These are phyloP conservation scores for Poecilia gillii DNA, from an alignment of 2,797 vertebrate species.

Conservation along the genomic window DNA sequence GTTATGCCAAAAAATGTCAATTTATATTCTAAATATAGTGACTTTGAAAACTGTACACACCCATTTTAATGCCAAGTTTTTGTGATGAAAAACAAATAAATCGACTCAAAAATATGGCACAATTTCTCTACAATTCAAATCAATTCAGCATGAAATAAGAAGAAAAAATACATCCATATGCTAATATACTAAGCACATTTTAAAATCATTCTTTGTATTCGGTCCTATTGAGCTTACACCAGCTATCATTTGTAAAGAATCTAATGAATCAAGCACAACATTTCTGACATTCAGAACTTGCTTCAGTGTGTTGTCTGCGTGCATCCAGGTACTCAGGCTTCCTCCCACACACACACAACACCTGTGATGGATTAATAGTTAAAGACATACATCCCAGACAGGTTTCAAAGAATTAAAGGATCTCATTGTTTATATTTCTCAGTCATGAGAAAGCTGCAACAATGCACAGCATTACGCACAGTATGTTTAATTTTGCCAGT, in stretches of 20 bases:
- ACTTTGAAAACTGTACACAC: not conserved
- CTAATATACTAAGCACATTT: not conserved
- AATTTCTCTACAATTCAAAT: not conserved
- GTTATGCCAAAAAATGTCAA: not conserved
- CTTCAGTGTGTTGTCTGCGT: not conserved
- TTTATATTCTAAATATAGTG: not conserved
- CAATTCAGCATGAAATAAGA: not conserved
- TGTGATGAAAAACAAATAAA: not conserved
- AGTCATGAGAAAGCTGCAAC: not conserved
- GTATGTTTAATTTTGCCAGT: not conserved
- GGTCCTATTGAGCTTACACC: not conserved
- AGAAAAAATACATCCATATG: not conserved
- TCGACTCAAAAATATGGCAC: not conserved
- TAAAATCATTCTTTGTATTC: not conserved
- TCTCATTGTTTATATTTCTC: not conserved
- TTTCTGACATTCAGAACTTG: not conserved
- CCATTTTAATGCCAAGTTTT: constrained; percentile 1
- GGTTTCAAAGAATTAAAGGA: not conserved
- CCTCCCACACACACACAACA: not conserved
- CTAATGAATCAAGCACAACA: not conserved
- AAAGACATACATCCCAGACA: not conserved
- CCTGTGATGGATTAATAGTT: not conserved
- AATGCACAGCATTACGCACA: not conserved
- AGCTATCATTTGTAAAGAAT: not conserved
- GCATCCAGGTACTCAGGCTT: not conserved